Percentiles rank a stretch among this genome's conserved stretches.
Conservation (phyloP, 2,888 invertebrate genomes). For the Eupeodes luniger region DNA sequence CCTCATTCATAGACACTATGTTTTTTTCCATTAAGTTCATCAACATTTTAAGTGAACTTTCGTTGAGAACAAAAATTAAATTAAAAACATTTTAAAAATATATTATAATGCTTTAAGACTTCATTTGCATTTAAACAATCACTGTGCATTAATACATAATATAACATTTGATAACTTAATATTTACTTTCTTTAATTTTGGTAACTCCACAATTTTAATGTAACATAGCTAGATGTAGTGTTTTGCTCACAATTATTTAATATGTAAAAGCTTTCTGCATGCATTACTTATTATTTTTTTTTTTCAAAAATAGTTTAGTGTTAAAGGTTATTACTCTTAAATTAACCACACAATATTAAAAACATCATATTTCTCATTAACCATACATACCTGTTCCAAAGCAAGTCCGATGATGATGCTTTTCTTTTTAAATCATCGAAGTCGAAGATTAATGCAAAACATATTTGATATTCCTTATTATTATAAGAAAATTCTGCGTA, state of each 20-base stretch:
- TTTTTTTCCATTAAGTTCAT: too few species aligned
- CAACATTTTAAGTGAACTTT: too few species aligned
- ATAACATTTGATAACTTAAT: neutral
- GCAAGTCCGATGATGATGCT: too few species aligned
- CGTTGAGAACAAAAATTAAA: neutral
- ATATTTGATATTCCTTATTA: too few species aligned
- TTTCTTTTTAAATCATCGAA: too few species aligned
- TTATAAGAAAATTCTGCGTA: too few species aligned
- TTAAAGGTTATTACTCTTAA: neutral
- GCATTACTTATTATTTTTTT: neutral
- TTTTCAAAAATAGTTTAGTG: neutral
- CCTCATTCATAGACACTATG: too few species aligned
- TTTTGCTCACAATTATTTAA: neutral
- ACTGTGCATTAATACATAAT: slow-evolving; percentile 19
- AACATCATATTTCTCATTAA: neutral
- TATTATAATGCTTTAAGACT: neutral
- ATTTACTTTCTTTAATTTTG: slow-evolving; percentile 9
- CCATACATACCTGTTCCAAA: too few species aligned
- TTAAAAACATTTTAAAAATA: neutral
- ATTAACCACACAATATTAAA: neutral
- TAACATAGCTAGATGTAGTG: neutral
- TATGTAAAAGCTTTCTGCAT: slow-evolving; percentile 30
- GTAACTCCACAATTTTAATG: neutral
- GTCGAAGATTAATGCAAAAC: too few species aligned
- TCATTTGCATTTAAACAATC: slow-evolving; percentile 14